phyloP scores from a whole-genome alignment of 2,888 invertebrate species.

The Aphidius colemani region DNA sequence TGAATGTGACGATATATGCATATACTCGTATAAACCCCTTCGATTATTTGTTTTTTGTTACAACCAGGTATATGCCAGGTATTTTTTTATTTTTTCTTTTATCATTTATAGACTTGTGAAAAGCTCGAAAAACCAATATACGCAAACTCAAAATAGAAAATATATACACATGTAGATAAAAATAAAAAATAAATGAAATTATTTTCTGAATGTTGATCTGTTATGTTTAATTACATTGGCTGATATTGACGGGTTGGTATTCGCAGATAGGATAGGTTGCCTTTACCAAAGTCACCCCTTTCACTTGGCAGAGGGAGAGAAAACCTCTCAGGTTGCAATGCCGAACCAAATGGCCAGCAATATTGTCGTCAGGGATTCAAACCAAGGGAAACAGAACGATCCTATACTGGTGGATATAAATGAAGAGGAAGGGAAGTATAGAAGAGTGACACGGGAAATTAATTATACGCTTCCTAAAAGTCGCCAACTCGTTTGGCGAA shows the following conservation, averaged over 20 bases:
- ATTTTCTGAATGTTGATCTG: slow-evolving; percentile 56
- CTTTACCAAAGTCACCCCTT: slow-evolving; percentile 52
- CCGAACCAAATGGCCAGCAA: slow-evolving; percentile 59
- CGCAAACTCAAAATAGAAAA: not conserved
- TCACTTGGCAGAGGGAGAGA: slow-evolving; percentile 42
- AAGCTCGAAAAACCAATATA: slow-evolving; percentile 17
- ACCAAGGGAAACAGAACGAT: slow-evolving; percentile 35
- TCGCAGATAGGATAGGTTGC: slow-evolving; percentile 39
- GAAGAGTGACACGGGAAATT: slow-evolving; percentile 58
- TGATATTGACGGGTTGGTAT: slow-evolving; percentile 59
- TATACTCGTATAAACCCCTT: too few species aligned
- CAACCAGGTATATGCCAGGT: too few species aligned
- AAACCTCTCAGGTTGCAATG: slow-evolving; percentile 46
- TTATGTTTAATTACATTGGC: slow-evolving; percentile 59
- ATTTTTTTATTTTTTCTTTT: not conserved
- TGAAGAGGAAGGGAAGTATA: slow-evolving; percentile 29
- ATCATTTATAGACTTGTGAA: not conserved
- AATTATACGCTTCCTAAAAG: slow-evolving; percentile 58
- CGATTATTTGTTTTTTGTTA: too few species aligned
- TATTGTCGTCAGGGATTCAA: slow-evolving; percentile 55
- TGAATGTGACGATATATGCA: too few species aligned
- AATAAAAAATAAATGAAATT: slow-evolving; percentile 21
- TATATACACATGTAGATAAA: not conserved
- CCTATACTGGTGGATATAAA: slow-evolving; percentile 19
- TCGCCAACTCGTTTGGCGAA: slow-evolving; percentile 39